A percentile compares a stretch with the other conserved stretches of the same genome.
These are phyloP conservation scores for Setophaga kirtlandii DNA, from an alignment of 2,113 vertebrate species.

Conservation along the genomic window DNA sequence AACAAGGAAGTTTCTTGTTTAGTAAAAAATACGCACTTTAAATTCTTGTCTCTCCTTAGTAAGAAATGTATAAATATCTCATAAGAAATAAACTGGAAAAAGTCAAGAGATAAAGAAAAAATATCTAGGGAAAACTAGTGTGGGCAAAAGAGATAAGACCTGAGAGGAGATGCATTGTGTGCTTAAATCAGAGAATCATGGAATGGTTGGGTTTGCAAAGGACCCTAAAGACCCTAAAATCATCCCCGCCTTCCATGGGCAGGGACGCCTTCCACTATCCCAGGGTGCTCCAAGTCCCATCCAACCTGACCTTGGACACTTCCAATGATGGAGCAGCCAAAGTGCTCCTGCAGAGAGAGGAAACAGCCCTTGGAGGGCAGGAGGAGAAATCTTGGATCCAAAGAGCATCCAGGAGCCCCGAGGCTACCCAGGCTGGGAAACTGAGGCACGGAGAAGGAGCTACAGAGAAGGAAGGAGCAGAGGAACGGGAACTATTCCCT, in stretches of 20 bases:
- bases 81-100: background rate
- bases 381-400: background rate
- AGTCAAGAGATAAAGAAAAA: background rate
- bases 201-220: background rate
- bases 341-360: background rate
- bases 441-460: background rate
- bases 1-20: background rate
- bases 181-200: background rate
- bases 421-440: background rate
- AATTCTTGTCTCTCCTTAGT: background rate
- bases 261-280: background rate
- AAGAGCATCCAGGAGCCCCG: background rate
- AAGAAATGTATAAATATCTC: background rate
- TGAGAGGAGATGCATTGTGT: background rate
- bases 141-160: background rate
- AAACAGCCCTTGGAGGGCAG: background rate
- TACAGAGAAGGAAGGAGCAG: background rate
- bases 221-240: background rate
- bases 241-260: background rate
- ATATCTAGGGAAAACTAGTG: background rate
- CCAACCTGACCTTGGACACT: background rate
- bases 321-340: background rate
- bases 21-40: background rate
- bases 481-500: fast-evolving
- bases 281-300: background rate